phyloP scores from a whole-genome alignment of 2,113 vertebrate genomes.

The Notarius lentiginosus region DNA sequence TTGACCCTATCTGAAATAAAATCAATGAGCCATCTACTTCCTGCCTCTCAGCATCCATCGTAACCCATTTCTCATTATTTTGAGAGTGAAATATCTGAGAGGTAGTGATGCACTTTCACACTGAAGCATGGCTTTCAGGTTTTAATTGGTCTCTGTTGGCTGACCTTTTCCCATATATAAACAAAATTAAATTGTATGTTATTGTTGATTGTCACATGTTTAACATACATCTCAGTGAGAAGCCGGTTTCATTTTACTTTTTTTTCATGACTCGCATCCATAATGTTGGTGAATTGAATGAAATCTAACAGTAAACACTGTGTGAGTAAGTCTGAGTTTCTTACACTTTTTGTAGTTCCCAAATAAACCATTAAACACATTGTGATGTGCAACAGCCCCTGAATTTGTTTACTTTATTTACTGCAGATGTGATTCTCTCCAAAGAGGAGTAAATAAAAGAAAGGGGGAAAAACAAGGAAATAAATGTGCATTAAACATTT shows the following conservation, averaged over 20 bases:
- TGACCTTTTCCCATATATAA: neutral
- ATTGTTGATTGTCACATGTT: too few relatives aligned
- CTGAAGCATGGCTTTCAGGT: neutral
- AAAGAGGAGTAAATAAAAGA: neutral
- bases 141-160: neutral
- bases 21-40: neutral
- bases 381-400: neutral
- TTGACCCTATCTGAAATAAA: constrained; percentile 8
- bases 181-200: too few relatives aligned
- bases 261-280: neutral
- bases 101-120: neutral
- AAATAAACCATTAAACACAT: neutral
- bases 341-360: neutral
- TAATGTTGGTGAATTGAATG: neutral
- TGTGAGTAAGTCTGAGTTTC: neutral
- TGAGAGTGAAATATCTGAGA: neutral
- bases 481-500: neutral
- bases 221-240: too few relatives aligned
- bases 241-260: neutral
- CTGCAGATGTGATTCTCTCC: neutral
- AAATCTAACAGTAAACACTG: neutral
- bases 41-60: neutral
- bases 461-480: neutral
- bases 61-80: neutral
- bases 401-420: neutral